Percentiles rank a stretch among this genome's conserved stretches.
These are phyloP conservation scores for Oncopodura yosiiana DNA, from an alignment of 1,140 invertebrate genomes.

Conservation along the genomic window DNA sequence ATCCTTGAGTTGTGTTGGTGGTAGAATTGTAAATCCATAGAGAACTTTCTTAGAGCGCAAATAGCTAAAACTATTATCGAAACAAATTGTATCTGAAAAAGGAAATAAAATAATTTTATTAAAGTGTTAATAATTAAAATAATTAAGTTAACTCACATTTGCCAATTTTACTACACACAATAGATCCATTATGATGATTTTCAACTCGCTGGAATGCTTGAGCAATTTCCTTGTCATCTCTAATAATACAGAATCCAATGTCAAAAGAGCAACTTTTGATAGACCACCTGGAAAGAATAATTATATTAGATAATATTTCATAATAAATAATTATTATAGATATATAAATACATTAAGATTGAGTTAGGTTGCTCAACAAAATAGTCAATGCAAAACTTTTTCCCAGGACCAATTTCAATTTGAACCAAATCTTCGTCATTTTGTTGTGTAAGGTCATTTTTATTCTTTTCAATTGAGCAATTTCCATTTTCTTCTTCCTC, in stretches of 20 bases:
- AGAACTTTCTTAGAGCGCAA: constrained; percentile 69
- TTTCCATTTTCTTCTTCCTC: constrained; percentile 3
- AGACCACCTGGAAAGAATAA: constrained; percentile 65
- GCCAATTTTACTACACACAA: constrained; percentile 60
- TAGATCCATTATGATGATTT: constrained; percentile 63
- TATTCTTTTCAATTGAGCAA: neutral
- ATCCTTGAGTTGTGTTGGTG: no score
- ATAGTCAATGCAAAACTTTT: constrained; percentile 17
- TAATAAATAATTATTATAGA: neutral
- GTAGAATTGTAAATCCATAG: no score
- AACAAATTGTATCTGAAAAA: constrained; percentile 69
- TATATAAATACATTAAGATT: constrained; percentile 6
- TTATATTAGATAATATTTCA: neutral
- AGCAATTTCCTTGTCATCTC: constrained; percentile 54
- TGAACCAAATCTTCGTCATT: neutral
- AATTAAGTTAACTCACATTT: constrained; percentile 57
- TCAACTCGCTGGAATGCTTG: constrained; percentile 60
- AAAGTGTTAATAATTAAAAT: neutral
- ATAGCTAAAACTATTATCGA: constrained; percentile 78
- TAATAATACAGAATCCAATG: constrained; percentile 72
- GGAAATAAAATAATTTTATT: neutral
- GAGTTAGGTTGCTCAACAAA: constrained; percentile 23
- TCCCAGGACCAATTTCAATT: constrained; percentile 13
- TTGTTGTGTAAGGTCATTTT: neutral
- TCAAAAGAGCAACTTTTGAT: constrained; percentile 76